Evolutionary conservation across 2,113 vertebrate species (phyloP), one percentile per base, ranked within the genome.

Genomic region (Cyanoliseus patagonus): DNA sequence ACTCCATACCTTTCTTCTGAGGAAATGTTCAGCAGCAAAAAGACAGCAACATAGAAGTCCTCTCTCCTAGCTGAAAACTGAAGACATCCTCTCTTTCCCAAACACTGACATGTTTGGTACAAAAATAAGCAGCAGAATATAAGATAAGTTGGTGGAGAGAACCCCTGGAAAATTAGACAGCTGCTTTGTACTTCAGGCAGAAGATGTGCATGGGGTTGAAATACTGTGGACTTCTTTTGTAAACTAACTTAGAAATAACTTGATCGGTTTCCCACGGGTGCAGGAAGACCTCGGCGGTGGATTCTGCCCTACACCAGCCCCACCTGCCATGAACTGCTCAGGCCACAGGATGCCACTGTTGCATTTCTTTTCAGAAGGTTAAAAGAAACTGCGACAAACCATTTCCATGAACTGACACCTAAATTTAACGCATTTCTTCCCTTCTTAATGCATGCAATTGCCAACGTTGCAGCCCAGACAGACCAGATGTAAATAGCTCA

Each of bases 291-390:
- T 70, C 5, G 0, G 25, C 31, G 39, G 31, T 4, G 17, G 35
- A 55, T 30, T 53, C 70, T 86, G 62, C 69, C 86, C 86, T 39
- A 8, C 37, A 10, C 4, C n/a, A 69, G 72, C 74, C 52, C n/a
- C n/a, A 73, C 89, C 86, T 97, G 98, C 85, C 97, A 96, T 96
- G 95, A 97, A 79, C 83, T 55, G 37, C 23, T 88, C 5, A 28
- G 67, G 90, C 97, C 98, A 97, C 97, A 96, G 97, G 98, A 97
- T 96, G 97, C 97, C 97, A 97, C 94, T 97, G 95, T 96, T 96
- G 97, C 90, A 67, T 97, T 90, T 97, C 82, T 88, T 95, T 94
- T 46, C 70, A 35, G 74, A 16, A 94, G 57, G 88, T 75, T 52
- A 72, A 85, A 82, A 66, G 59, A 57, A 74, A 64, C n/a, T 2